phyloP scores from a whole-genome alignment of 1,140 invertebrate species.

The Bombus pyrosoma region DNA sequence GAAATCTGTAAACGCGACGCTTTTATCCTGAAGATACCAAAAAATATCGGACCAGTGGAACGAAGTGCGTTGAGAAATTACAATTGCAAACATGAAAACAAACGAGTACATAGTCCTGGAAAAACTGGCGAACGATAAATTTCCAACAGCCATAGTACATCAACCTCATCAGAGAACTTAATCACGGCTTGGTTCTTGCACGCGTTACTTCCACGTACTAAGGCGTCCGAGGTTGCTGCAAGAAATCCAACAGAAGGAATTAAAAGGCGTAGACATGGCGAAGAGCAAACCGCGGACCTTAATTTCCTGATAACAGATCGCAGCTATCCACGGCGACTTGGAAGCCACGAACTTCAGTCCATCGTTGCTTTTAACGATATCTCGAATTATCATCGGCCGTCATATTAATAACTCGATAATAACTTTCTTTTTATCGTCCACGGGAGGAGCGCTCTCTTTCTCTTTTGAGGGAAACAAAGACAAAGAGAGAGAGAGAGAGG shows the following conservation, averaged over 20 bases:
- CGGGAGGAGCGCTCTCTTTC: not conserved
- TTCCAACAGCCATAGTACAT: not conserved
- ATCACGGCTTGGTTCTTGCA: constrained; percentile 2
- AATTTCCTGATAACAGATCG: constrained; percentile 6
- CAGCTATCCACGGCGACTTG: not conserved
- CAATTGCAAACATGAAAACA: not conserved
- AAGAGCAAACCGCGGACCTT: not conserved
- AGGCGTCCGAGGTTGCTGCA: not conserved
- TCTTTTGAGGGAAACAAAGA: not conserved
- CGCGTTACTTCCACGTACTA: constrained; percentile 7
- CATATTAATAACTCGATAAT: constrained; percentile 12
- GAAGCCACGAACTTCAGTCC: not conserved
- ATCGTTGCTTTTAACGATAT: constrained; percentile 2
- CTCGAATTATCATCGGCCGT: constrained; percentile 5
- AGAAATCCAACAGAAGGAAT: not conserved
- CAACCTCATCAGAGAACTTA: constrained; percentile 3
- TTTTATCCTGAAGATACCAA: too few species aligned
- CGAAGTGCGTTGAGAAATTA: too few species aligned
- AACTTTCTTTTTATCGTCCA: not conserved
- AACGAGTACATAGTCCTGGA: not conserved
- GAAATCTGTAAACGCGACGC: too few species aligned
- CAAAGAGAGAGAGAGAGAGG: not conserved
- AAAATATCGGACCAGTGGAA: too few species aligned
- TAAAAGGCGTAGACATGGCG: constrained; percentile 5
- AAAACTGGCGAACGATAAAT: not conserved